Evolutionary conservation across 2,113 vertebrate genomes (phyloP).

Genomic region (Pantherophis guttatus): DNA sequence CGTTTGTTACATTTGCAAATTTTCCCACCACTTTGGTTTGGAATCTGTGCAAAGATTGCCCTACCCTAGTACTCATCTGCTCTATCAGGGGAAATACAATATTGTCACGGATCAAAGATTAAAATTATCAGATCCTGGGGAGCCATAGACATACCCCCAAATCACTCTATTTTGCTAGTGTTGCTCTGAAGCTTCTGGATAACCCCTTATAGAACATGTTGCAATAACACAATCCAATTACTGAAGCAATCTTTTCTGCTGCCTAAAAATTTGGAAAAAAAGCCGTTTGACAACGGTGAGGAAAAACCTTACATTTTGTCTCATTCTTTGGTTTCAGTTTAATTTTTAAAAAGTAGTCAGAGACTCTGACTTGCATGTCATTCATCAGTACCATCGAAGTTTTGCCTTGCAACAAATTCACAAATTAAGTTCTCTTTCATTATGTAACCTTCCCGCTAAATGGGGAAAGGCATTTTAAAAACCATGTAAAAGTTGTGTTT

Average conservation of each 20-base stretch:
- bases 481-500: not conserved
- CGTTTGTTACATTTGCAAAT: not conserved
- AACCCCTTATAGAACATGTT: not conserved
- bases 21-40: not conserved
- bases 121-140: not conserved
- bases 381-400: not conserved
- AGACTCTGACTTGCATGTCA: not conserved
- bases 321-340: not conserved
- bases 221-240: not conserved
- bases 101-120: not conserved
- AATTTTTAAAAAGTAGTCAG: not conserved
- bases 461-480: not conserved
- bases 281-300: not conserved
- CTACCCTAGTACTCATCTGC: not conserved
- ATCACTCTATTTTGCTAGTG: not conserved
- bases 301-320: not conserved
- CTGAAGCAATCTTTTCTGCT: not conserved
- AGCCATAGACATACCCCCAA: not conserved
- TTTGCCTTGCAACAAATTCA: not conserved
- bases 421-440: not conserved
- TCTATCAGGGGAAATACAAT: not conserved
- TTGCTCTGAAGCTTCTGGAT: not conserved
- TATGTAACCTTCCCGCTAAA: not conserved
- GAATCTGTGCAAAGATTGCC: not conserved
- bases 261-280: not conserved